phyloP scores from a whole-genome alignment of 2,888 invertebrate genomes.

The Exephanes ischioxanthus region DNA sequence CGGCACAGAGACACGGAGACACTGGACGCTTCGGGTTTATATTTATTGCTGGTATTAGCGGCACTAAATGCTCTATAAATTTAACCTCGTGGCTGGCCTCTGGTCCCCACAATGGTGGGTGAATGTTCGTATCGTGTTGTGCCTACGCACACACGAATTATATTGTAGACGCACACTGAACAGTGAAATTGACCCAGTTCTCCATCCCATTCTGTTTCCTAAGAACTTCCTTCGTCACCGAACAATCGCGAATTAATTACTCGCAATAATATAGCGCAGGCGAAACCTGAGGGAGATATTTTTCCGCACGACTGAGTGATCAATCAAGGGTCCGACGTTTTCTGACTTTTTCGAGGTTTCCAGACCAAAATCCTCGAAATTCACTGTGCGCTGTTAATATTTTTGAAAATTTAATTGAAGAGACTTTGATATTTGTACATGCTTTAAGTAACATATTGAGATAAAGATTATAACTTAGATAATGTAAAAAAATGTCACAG shows the following conservation, averaged over 20 bases:
- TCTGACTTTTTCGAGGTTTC: no score
- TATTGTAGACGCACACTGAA: background rate
- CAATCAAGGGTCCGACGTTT: no score
- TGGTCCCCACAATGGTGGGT: conserved; percentile 44
- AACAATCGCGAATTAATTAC: background rate
- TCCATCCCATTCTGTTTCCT: background rate
- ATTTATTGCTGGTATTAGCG: conserved; percentile 69
- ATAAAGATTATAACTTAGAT: no score
- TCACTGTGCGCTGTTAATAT: no score
- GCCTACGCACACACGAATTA: background rate
- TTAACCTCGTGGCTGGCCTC: conserved; percentile 65
- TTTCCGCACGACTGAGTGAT: no score
- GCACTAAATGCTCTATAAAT: conserved; percentile 72
- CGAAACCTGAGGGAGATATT: no score
- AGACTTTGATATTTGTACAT: no score
- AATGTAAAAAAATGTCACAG: no score
- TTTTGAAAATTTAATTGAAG: no score
- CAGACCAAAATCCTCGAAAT: no score
- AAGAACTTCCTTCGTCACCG: background rate
- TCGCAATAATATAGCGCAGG: background rate
- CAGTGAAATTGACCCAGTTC: conserved; percentile 40
- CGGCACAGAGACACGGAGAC: conserved; percentile 12
- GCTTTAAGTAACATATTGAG: no score
- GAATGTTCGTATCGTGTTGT: conserved; percentile 26
- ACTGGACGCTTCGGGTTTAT: conserved; percentile 51